These are phyloP conservation scores for Percina caprodes DNA, from an alignment of 2,113 vertebrate genomes.

Conservation along the genomic window DNA sequence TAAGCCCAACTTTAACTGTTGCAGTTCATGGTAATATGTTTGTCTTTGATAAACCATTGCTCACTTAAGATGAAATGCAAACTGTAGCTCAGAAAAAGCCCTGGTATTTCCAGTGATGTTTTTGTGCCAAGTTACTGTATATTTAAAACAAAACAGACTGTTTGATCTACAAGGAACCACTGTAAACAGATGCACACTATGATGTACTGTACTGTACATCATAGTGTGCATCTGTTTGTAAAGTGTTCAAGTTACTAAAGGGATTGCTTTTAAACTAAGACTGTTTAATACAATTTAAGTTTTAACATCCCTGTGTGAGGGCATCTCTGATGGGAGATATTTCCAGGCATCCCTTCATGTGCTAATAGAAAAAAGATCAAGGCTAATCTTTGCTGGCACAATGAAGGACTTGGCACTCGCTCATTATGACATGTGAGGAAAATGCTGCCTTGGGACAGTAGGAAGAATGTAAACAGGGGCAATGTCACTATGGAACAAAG, in stretches of 20 bases:
- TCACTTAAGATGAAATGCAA: constrained; percentile 12
- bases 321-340: not conserved
- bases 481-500: not conserved
- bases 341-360: constrained; percentile 23
- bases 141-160: not conserved
- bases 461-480: constrained; percentile 6
- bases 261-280: not conserved
- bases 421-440: constrained; percentile 34
- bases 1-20: not conserved
- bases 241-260: not conserved
- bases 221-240: not conserved
- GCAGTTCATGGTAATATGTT: not conserved
- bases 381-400: constrained; percentile 36
- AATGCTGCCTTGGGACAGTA: constrained; percentile 26
- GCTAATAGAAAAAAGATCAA: constrained; percentile 50
- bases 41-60: not conserved
- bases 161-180: not conserved
- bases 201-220: not conserved
- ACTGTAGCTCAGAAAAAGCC: not conserved
- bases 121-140: not conserved
- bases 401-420: constrained; percentile 23
- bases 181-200: too few species aligned
- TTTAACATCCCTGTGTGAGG: constrained; percentile 7
- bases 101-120: not conserved
- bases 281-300: constrained; percentile 1